These are phyloP conservation scores for Pollimyrus isidori DNA, from an alignment of 2,113 vertebrate species.

Conservation along the genomic window DNA sequence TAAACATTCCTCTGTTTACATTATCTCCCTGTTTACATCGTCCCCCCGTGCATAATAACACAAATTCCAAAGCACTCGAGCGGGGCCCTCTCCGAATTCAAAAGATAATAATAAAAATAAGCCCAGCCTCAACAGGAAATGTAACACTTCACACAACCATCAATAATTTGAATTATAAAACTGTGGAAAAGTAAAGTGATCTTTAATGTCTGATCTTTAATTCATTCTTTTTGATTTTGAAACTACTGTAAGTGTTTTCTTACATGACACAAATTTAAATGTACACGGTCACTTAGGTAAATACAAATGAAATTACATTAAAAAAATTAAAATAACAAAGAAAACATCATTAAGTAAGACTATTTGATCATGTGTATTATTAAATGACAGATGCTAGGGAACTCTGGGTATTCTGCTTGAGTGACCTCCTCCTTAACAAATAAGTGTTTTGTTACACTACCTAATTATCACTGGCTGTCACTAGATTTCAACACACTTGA, in stretches of 20 bases:
- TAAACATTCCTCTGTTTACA: not conserved
- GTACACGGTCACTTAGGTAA: not conserved
- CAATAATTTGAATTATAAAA: not conserved
- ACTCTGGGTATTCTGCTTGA: not conserved
- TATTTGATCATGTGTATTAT: not conserved
- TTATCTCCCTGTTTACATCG: not conserved
- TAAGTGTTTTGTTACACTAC: not conserved
- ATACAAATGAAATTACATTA: not conserved
- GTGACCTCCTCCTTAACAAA: not conserved
- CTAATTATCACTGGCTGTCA: conserved; percentile 13
- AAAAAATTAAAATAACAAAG: not conserved
- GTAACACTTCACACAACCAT: not conserved
- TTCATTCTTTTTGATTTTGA: not conserved
- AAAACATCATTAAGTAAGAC: not conserved
- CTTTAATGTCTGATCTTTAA: not conserved
- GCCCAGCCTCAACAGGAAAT: not conserved
- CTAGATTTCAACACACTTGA: not conserved
- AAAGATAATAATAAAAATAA: not conserved
- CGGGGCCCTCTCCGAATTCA: not conserved
- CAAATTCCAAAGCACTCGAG: not conserved
- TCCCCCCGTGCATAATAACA: not conserved
- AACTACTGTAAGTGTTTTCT: not conserved
- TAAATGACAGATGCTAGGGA: not conserved
- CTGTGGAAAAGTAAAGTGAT: not conserved
- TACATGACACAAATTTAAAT: not conserved